Evolutionary conservation across 92 coral and sea anemone genomes (phyloP).

Genomic region (Siderastrea radians): DNA sequence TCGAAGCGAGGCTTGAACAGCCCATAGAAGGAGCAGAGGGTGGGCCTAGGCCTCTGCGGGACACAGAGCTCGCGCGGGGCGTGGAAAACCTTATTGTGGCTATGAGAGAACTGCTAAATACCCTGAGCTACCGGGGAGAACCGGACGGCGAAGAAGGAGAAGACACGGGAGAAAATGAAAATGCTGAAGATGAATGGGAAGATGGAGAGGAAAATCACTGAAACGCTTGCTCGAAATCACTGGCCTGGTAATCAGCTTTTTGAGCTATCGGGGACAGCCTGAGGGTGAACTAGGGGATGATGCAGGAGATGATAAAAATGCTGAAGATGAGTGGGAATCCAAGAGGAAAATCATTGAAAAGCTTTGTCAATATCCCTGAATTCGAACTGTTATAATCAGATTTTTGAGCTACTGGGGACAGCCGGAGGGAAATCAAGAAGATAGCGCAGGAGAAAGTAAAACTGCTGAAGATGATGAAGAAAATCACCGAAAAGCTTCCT

Average conservation of each 20-base stretch:
- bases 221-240: neutral
- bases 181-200: conserved; percentile 72
- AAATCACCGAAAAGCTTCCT: no score
- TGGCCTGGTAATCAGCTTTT: neutral
- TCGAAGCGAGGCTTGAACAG: conserved; percentile 65
- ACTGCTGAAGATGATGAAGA: no score
- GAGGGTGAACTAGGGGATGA: no score
- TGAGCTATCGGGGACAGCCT: neutral
- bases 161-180: conserved; percentile 72
- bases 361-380: neutral
- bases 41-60: conserved; percentile 90
- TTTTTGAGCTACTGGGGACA: neutral
- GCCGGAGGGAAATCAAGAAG: no score
- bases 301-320: no score
- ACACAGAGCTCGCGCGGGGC: conserved; percentile 90
- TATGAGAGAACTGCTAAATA: conserved; percentile 95
- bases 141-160: conserved; percentile 75
- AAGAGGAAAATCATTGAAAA: neutral
- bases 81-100: conserved; percentile 96
- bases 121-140: conserved; percentile 89
- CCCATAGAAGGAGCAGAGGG: conserved; percentile 88
- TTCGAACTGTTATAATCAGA: neutral
- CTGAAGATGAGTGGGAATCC: no score
- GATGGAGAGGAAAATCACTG: conserved; percentile 14
- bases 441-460: no score